Evolutionary conservation across 2,888 invertebrate species (phyloP), one percentile per base, ranked within the genome.

Genomic region (Busseola fusca): DNA sequence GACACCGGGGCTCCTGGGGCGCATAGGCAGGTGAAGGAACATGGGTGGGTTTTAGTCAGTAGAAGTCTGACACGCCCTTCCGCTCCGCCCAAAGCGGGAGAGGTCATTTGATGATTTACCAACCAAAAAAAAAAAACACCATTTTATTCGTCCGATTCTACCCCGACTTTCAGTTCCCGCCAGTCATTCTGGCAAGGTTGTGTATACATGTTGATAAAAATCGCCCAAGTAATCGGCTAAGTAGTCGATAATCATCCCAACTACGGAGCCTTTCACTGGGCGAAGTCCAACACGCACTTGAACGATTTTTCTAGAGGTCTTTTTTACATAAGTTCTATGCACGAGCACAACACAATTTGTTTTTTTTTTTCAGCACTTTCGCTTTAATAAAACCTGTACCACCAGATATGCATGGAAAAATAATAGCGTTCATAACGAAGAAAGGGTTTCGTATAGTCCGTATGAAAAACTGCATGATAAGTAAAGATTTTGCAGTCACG

Each of bases 301-400:
- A 27, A 18, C 25, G 60, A 16, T 18, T 37, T n/a, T 7, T 59
- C 14, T 1, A 10, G 37, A 16, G 10, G 9, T 25, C 40, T 18
- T 18, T 5, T 40, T 40, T 10, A 10, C 34, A n/a, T 16, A 34
- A 7, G 14, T 58, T 16, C 16, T n/a, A 40, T 40, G 0, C 40
- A 14, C 16, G 37, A 16, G 16, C 58, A 27, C 12, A 34, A 25
- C 14, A 21, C 14, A 37, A 45, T 25, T 3, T 48, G 21, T 18
- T 40, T 27, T 67, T 64, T 64, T 16, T 78, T 85, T 84, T 90
- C 83, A 97, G 97, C 87, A 98, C 98, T 0, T 97, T 98, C 90
- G 97, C 97, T 16, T 90, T 99, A 71, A 96, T 99, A 54, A 98
- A 98, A 92, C 98, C 98, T 21, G 96, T 97, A 69, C 96, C 97